These are phyloP conservation scores for Sphecodes monilicornis DNA, from an alignment of 2,888 invertebrate genomes.

Conservation along the genomic window DNA sequence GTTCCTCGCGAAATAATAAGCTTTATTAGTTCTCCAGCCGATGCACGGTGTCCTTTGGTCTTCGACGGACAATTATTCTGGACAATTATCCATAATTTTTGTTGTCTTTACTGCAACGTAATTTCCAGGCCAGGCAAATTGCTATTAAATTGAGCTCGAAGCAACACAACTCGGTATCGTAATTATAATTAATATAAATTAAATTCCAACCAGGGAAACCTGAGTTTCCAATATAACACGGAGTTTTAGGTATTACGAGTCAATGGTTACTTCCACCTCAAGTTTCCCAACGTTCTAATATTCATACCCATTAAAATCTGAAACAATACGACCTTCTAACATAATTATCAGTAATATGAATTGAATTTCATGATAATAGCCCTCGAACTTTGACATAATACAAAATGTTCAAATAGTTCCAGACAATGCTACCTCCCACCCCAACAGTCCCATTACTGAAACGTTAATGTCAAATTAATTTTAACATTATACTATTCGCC, in stretches of 20 bases:
- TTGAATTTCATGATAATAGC: not conserved
- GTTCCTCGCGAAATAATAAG: not conserved
- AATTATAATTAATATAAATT: not conserved
- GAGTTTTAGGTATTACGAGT: not conserved
- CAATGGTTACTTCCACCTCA: not conserved
- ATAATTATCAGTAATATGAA: not conserved
- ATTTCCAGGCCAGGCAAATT: not conserved
- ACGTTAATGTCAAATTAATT: not conserved
- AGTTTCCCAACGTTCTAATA: not conserved
- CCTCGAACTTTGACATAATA: not conserved
- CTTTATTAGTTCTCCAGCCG: not conserved
- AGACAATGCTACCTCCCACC: not conserved
- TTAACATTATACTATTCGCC: not conserved
- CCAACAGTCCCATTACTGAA: not conserved
- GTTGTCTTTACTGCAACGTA: too few species aligned
- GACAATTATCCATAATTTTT: too few species aligned
- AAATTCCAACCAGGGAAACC: not conserved
- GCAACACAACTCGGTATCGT: not conserved
- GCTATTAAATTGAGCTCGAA: not conserved
- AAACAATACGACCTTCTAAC: not conserved
- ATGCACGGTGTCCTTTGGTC: not conserved
- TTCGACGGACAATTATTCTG: too few species aligned
- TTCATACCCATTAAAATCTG: not conserved
- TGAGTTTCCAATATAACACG: not conserved
- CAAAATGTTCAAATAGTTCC: not conserved